These are phyloP conservation scores for Regulus satrapa DNA, from an alignment of 2,113 vertebrate species.

Conservation along the genomic window DNA sequence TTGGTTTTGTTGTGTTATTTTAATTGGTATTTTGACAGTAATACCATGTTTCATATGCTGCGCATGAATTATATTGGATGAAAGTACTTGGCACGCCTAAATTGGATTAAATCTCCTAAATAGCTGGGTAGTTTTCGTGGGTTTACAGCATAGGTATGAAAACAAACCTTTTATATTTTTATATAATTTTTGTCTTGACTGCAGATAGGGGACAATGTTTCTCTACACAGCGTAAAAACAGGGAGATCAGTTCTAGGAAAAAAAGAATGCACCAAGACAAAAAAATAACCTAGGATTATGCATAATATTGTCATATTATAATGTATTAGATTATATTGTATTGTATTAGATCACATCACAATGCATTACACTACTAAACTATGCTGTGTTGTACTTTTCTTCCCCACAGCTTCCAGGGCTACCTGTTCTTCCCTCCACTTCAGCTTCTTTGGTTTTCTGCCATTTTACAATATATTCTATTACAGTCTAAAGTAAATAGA, in stretches of 20 bases:
- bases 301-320: background rate
- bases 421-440: background rate
- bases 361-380: background rate
- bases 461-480: background rate
- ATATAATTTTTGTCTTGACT: background rate
- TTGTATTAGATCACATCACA: background rate
- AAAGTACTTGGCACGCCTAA: background rate
- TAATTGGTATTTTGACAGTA: background rate
- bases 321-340: background rate
- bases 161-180: background rate
- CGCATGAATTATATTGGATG: background rate
- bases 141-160: background rate
- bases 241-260: background rate
- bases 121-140: background rate
- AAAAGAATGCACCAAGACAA: background rate
- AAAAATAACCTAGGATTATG: background rate
- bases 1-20: background rate
- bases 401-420: background rate
- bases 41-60: background rate
- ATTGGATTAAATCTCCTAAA: background rate
- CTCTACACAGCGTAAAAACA: background rate
- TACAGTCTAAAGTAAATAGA: background rate
- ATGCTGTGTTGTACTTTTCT: background rate
- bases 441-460: background rate
- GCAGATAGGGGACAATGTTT: background rate